These are phyloP conservation scores for Diploscapter pachys DNA, from an alignment of 1,140 invertebrate species.

Conservation along the genomic window DNA sequence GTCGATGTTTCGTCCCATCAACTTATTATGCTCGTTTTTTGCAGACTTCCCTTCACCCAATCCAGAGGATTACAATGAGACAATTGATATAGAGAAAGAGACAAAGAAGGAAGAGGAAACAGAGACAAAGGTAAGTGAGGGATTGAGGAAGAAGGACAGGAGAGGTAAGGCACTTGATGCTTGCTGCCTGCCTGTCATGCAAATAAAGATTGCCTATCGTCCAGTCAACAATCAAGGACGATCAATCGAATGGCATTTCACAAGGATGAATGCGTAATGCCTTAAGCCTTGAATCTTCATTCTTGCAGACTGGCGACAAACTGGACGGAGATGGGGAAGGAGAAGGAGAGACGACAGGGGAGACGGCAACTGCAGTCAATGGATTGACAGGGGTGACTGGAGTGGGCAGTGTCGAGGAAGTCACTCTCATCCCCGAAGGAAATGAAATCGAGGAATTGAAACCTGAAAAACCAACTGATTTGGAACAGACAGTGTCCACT, in stretches of 20 bases:
- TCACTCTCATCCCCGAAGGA: no score
- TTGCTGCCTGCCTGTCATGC: not conserved
- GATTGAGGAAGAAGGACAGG: not conserved
- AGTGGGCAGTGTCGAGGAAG: no score
- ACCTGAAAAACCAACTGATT: no score
- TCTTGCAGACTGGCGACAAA: conserved; percentile 15
- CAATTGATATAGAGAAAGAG: conserved; percentile 19
- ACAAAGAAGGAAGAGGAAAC: conserved; percentile 1
- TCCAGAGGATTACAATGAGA: conserved; percentile 31
- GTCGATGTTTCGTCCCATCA: not conserved
- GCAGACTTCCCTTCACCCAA: conserved; percentile 31
- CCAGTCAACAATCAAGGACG: conserved; percentile 1
- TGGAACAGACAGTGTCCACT: no score
- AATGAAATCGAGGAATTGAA: no score
- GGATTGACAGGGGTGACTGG: no score
- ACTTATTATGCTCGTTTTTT: no score
- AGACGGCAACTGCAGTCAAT: no score
- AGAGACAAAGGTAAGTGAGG: not conserved
- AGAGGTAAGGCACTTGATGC: not conserved
- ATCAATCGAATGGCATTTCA: conserved; percentile 3
- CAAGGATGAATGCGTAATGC: not conserved
- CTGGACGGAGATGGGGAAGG: not conserved
- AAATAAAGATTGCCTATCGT: conserved; percentile 1
- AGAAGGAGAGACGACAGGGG: no score
- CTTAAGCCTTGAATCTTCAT: no score